Base-by-base conservation (phyloP, 1,140 invertebrate genomes). In the Pogonus chalceus region DNA sequence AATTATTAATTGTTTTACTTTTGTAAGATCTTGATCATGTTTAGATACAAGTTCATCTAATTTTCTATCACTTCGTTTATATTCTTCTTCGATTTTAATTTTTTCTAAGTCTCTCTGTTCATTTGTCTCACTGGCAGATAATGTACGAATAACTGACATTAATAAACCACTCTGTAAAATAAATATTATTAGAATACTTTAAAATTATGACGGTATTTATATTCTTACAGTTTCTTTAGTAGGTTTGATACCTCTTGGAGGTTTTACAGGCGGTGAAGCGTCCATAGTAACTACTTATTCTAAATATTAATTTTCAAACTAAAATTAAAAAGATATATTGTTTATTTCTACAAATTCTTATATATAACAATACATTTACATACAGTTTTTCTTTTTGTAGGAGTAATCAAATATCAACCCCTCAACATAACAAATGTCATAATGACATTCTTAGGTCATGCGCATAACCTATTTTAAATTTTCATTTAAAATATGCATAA, bases 31-130 rank as follows among this genome's bases (percentile, higher is more conserved):
- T 63, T 87, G 78, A 66, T 95, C 87, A 71, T 98, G 88, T 22
- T 80, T 79, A 21, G 87, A 86, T 20, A 98, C 89, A 18, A 96
- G 75, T 68, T 91, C 86, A 66, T 95, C 91, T 2, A 98, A 75
- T 61, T 80, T 79, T 58, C 85, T 81, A 74, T 97, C 93, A 73
- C 92, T 94, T 64, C 85, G 81, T 67, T 90, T 90, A 66, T 89
- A 97, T 67, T 94, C 92, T 60, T 90, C 88, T 72, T 98, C 93
- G 24, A 98, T 76, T 69, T 92, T 91, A 0, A 85, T 84, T 65
- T 94, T 94, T 72, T 97, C 94, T 64, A 89, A 84, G 67, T 97
- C 93, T 60, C 94, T 76, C 67, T 97, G 91, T 66, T 96, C 92
- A 70, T 92, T 92, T 23, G 91, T 95, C 72, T 93, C 90, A 75